Evolutionary conservation across 2,113 vertebrate species (phyloP).

Genomic region (Thunnus maccoyii): DNA sequence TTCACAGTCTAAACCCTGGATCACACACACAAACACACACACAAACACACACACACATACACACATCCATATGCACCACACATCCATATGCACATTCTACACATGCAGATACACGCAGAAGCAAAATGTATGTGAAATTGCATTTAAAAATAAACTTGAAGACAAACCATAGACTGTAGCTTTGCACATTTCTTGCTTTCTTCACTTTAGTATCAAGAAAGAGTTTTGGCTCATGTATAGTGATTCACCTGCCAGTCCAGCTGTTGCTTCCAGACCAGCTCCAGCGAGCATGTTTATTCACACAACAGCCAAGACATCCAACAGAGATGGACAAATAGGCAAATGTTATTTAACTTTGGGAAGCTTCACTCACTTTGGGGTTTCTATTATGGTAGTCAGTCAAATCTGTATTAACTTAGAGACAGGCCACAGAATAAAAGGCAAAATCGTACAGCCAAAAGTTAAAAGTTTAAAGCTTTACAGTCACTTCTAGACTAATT

Average conservation of each 20-base stretch:
- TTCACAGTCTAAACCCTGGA: slow-evolving; percentile 44
- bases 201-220: slow-evolving; percentile 4
- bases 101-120: background rate
- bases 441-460: background rate
- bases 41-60: slow-evolving; percentile 12
- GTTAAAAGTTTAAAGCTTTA: background rate
- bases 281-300: slow-evolving; percentile 46
- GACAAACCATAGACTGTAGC: background rate
- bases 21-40: slow-evolving; percentile 22
- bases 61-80: background rate
- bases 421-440: background rate
- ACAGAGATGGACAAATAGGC: slow-evolving; percentile 38
- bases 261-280: slow-evolving; percentile 36
- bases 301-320: slow-evolving; percentile 32
- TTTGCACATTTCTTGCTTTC: slow-evolving; percentile 17
- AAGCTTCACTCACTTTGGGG: slow-evolving; percentile 17
- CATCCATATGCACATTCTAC: slow-evolving; percentile 1
- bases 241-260: slow-evolving; percentile 63
- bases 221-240: slow-evolving; percentile 35
- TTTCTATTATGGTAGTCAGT: slow-evolving; percentile 12
- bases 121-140: slow-evolving; percentile 6
- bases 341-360: slow-evolving; percentile 43
- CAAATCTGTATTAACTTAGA: background rate
- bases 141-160: slow-evolving; percentile 14
- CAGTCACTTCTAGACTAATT: background rate